Evolutionary conservation across 2,888 invertebrate genomes (phyloP).

Genomic region (Chorisops tibialis): DNA sequence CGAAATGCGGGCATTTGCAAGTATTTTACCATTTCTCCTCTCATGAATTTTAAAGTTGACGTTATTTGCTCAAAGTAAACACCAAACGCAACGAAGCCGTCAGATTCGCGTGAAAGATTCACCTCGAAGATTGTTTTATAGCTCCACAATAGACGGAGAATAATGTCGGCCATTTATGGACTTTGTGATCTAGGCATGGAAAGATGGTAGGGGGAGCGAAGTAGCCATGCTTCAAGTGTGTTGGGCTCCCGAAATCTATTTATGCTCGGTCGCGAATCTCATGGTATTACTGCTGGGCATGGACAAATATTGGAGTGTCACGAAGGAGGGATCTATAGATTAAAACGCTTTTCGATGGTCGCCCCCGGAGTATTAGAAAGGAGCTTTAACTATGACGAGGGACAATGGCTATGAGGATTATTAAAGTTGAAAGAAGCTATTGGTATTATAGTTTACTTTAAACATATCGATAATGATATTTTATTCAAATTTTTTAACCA

Average conservation of each 20-base stretch:
- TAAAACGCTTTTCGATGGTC: background rate
- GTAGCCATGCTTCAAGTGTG: background rate
- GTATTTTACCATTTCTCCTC: constrained; percentile 3
- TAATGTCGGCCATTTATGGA: background rate
- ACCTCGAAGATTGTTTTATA: background rate
- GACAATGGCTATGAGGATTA: no score
- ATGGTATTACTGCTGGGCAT: background rate
- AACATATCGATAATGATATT: no score
- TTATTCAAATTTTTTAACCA: no score
- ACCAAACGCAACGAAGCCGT: constrained; percentile 30
- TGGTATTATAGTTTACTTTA: no score
- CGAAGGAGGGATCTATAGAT: background rate
- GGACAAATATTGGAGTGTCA: constrained; percentile 11
- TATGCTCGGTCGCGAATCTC: constrained; percentile 8
- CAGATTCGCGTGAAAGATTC: constrained; percentile 28
- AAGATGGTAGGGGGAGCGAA: no score
- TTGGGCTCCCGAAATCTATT: constrained; percentile 5
- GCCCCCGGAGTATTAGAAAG: no score
- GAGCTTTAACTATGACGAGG: no score
- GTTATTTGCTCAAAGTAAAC: constrained; percentile 31
- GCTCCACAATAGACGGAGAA: background rate
- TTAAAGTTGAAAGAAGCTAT: no score
- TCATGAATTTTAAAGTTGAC: constrained; percentile 31
- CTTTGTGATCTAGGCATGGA: no score
- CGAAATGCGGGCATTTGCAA: background rate